Evolutionary conservation across 2,797 vertebrate genomes (phyloP), one percentile per base, ranked within the genome.

Genomic region (Enteromius anoplus): DNA sequence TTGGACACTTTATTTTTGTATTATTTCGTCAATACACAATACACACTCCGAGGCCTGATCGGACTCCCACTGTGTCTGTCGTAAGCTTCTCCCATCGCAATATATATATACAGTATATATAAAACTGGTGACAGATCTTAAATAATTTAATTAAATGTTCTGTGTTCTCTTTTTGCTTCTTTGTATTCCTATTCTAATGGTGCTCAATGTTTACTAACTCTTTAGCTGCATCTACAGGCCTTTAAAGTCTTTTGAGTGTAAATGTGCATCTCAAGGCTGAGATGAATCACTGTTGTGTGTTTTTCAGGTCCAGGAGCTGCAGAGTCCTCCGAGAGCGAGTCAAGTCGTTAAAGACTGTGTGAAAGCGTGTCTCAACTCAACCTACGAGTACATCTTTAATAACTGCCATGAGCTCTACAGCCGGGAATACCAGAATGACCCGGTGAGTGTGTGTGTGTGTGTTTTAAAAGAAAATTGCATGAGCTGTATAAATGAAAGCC

Each of bases 351-450:
- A 96, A 90, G 97, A 98, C 88, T 99, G 98, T 58, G 98, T 99
- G 37, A 98, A 98, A 91, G 97, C 98, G 78, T 99, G 97, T 86
- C 95, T 98, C 86, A 99, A 98, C 91, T 98, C 97, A 79, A 98
- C 97, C 58, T 99, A 99, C 0, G 98, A 99, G 81, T 99, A 99
- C 91, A 98, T 99, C 91, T 99, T 99, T 93, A 98, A 98, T 92
- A 99, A 99, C 87, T 99, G 97, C 87, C 96, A 98, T 0, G 97
- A 99, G 81, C 93, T 99, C 53, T 99, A 99, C 92, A 97, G 95
- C 90, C 94, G 91, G 55, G 97, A 99, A 89, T 99, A 98, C 91
- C 98, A 99, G 91, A 93, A 95, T 60, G 97, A 97, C 85, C 94
- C 96, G 34, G 97, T 97, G 87, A 94, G 12, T 83, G 21, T 76